These are phyloP conservation scores for Agrotis clavis DNA, from an alignment of 2,888 invertebrate species.

Conservation along the genomic window DNA sequence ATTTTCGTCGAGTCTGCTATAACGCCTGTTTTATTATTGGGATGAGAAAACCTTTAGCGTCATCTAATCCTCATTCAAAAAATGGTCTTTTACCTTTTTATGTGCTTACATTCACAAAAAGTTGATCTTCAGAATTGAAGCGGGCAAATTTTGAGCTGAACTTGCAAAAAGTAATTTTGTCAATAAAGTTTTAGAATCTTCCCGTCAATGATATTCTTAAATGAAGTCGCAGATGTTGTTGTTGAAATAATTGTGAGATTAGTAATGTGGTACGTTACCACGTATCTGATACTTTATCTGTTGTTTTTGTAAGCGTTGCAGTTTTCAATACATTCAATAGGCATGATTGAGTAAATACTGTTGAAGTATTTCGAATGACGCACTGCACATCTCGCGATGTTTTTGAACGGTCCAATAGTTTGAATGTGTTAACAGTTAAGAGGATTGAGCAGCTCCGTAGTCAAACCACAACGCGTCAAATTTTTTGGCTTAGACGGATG, in stretches of 20 bases:
- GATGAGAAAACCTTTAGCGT: slow-evolving; percentile 3
- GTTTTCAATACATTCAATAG: slow-evolving; percentile 11
- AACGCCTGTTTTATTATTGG: slow-evolving; percentile 34
- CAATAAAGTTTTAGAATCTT: neutral
- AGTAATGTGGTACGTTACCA: slow-evolving; percentile 12
- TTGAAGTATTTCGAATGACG: slow-evolving; percentile 12
- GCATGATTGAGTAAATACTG: slow-evolving; percentile 6
- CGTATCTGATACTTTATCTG: slow-evolving; percentile 5
- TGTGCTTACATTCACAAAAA: slow-evolving; percentile 2
- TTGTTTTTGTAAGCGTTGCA: slow-evolving; percentile 17
- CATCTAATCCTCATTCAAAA: slow-evolving; percentile 8
- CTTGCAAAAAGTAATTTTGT: neutral
- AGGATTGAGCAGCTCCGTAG: slow-evolving; percentile 5
- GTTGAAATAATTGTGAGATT: slow-evolving; percentile 1
- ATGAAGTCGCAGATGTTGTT: slow-evolving; percentile 3
- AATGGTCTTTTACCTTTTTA: slow-evolving; percentile 14
- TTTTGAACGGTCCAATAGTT: slow-evolving; percentile 18
- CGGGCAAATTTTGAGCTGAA: neutral
- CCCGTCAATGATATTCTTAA: neutral
- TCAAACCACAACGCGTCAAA: neutral
- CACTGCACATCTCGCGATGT: slow-evolving; percentile 12
- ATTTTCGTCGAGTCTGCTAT: slow-evolving; percentile 26
- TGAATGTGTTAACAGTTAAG: slow-evolving; percentile 10
- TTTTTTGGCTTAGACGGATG: neutral
- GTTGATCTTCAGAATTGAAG: slow-evolving; percentile 1